Conservation (phyloP, 2,888 invertebrate species). For the Chrysotoxum bicinctum region DNA sequence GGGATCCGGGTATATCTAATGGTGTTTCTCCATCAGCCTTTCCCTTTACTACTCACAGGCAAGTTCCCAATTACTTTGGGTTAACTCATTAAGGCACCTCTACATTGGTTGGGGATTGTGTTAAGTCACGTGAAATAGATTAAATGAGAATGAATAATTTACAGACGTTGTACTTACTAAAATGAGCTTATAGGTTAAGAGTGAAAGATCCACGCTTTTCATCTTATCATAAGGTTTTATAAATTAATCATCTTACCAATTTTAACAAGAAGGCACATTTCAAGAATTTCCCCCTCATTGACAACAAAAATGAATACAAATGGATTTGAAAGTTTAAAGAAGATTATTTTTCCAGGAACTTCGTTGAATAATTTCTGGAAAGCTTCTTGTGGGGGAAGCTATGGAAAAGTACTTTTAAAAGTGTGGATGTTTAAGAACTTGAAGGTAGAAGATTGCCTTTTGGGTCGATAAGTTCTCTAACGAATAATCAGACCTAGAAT, state of each 20-base stretch:
- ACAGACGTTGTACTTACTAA: not conserved
- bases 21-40: not conserved
- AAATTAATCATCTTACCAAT: not conserved
- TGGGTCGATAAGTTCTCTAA: no score
- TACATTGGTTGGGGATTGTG: conserved; percentile 3
- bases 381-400: no score
- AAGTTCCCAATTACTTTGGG: conserved; percentile 13
- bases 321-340: not conserved
- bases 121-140: conserved; percentile 18
- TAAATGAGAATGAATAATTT: not conserved
- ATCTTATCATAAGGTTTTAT: not conserved
- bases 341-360: not conserved
- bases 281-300: no score
- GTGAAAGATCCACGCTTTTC: not conserved
- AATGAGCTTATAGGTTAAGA: not conserved
- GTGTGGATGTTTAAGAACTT: no score
- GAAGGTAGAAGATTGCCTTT: no score
- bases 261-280: not conserved
- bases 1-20: not conserved
- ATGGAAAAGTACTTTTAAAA: no score
- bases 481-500: no score
- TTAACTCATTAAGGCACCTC: not conserved
- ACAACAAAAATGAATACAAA: no score
- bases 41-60: not conserved
- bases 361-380: no score